Evolutionary conservation across 2,797 vertebrate species (phyloP).

Genomic region (Typhlichthys eigenmanni): DNA sequence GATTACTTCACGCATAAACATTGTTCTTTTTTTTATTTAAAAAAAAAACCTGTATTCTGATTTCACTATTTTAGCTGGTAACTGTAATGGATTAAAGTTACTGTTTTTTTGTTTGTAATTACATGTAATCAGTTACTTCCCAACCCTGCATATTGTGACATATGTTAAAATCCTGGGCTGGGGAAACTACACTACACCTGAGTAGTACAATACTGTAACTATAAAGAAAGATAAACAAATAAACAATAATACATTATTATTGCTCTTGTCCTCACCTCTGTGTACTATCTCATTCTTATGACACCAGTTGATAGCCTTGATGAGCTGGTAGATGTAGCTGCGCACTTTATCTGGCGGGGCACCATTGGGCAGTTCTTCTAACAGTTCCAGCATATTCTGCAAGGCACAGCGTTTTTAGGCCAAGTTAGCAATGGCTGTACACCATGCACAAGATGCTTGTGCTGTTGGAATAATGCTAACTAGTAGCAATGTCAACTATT

Average conservation of each 20-base stretch:
- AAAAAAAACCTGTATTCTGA: too few relatives aligned
- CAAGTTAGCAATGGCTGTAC: neutral
- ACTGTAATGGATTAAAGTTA: too few relatives aligned
- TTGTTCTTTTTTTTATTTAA: too few relatives aligned
- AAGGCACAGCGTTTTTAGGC: slow-evolving; percentile 26
- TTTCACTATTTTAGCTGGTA: too few relatives aligned
- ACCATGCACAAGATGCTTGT: neutral
- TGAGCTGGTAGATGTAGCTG: slow-evolving; percentile 97
- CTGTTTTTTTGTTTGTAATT: too few relatives aligned
- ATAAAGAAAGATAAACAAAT: neutral
- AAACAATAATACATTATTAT: too few relatives aligned
- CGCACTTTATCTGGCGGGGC: slow-evolving; percentile 94
- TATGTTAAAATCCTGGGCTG: neutral
- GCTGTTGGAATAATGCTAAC: neutral
- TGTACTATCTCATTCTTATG: slow-evolving; percentile 98
- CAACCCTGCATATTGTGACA: neutral
- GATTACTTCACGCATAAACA: too few relatives aligned
- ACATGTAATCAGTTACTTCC: too few relatives aligned
- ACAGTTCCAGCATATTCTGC: slow-evolving; percentile 97
- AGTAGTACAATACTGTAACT: neutral
- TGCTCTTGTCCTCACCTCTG: slow-evolving; percentile 81
- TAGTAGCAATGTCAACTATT: neutral
- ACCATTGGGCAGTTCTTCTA: slow-evolving; percentile 96
- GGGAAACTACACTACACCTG: neutral
- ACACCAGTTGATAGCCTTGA: slow-evolving; percentile 99